Evolutionary conservation across 1,140 invertebrate species (phyloP).

Genomic region (Galendromus occidentalis): DNA sequence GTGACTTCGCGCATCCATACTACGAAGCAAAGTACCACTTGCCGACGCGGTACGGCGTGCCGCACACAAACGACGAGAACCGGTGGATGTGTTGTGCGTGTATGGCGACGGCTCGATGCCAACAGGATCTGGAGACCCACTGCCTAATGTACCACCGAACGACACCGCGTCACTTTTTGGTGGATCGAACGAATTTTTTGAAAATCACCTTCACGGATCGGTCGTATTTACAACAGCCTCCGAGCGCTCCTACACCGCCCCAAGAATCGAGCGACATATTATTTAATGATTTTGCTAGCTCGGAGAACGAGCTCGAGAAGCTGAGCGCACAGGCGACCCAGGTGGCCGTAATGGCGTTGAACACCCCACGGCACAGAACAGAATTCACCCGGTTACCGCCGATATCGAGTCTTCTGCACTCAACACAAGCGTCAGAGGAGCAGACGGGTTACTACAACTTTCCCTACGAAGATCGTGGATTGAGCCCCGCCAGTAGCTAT

Average conservation of each 20-base stretch:
- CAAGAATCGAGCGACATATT: slow-evolving; percentile 1
- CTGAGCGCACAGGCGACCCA: not conserved
- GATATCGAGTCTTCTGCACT: not conserved
- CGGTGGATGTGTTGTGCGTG: slow-evolving; percentile 6
- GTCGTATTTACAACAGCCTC: not conserved
- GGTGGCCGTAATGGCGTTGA: slow-evolving; percentile 8
- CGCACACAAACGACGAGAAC: not conserved
- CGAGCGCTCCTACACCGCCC: not conserved
- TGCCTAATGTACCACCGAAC: not conserved
- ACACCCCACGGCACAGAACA: not conserved
- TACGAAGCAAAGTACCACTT: not conserved
- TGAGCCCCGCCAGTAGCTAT: too few species aligned
- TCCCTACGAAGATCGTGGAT: too few species aligned
- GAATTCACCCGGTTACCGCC: not conserved
- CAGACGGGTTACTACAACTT: too few species aligned
- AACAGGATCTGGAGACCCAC: not conserved
- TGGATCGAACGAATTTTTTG: not conserved
- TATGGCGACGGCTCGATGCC: not conserved
- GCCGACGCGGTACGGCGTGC: not conserved
- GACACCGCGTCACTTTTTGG: not conserved
- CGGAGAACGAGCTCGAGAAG: not conserved
- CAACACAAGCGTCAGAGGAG: not conserved
- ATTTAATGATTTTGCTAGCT: not conserved
- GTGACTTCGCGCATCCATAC: not conserved
- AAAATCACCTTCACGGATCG: slow-evolving; percentile 3